A percentile compares a stretch with the other conserved stretches of the same genome.
Evolutionary conservation across 2,113 vertebrate species (phyloP).

Genomic region (Sakesphorus luctuosus): DNA sequence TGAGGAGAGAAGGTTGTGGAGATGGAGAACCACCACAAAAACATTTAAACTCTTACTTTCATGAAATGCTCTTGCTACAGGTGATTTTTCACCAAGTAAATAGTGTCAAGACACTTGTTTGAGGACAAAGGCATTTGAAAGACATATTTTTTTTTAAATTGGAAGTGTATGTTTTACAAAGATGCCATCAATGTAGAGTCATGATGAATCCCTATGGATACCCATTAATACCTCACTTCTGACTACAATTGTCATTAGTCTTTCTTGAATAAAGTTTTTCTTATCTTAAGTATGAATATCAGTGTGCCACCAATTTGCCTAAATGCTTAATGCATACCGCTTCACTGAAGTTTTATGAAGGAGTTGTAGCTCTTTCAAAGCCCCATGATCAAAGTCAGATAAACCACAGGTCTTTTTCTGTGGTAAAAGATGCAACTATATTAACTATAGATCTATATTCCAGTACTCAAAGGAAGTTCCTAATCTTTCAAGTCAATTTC

Average conservation of each 20-base stretch:
- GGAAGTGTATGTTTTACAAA: not conserved
- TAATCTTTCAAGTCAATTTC: not conserved
- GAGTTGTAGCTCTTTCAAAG: not conserved
- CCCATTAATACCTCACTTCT: not conserved
- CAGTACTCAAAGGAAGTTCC: not conserved
- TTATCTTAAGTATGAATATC: not conserved
- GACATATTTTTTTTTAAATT: not conserved
- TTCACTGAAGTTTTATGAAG: not conserved
- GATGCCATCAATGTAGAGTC: not conserved
- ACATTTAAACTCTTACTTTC: not conserved
- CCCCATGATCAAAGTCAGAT: not conserved
- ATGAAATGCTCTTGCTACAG: not conserved
- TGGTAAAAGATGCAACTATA: not conserved
- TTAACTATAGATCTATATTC: not conserved
- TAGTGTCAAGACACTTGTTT: not conserved
- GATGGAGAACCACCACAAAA: not conserved
- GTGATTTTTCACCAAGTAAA: not conserved
- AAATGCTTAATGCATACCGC: not conserved
- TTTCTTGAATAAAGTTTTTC: not conserved
- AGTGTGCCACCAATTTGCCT: not conserved
- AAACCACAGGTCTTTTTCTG: not conserved
- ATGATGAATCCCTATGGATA: not conserved
- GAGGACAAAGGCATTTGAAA: not conserved
- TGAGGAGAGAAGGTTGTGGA: fast-evolving
- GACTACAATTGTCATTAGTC: not conserved